Percentiles rank a stretch among this genome's conserved stretches.
phyloP scores from a whole-genome alignment of 1,140 invertebrate genomes.

The Hirudo medicinalis region DNA sequence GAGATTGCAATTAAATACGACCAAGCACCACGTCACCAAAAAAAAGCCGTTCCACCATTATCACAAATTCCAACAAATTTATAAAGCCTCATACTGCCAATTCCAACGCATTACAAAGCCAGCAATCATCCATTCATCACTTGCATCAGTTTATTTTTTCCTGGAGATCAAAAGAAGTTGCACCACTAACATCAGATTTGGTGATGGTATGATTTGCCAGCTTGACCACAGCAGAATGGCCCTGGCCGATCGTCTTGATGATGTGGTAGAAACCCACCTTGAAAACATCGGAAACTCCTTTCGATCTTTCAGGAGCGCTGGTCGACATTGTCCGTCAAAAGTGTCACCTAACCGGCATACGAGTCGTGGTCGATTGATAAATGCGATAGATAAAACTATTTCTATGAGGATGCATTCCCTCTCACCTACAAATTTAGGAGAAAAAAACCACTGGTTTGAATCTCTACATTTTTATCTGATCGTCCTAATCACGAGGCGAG shows the following conservation, averaged over 20 bases:
- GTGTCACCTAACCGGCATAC: background rate
- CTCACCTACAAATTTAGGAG: too few species aligned
- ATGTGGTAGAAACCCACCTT: conserved; percentile 83
- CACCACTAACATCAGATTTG: conserved; percentile 69
- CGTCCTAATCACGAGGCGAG: too few species aligned
- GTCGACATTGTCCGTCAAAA: background rate
- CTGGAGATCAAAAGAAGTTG: too few species aligned
- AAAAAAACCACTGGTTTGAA: too few species aligned
- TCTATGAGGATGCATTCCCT: background rate
- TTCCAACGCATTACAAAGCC: background rate
- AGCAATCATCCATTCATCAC: background rate
- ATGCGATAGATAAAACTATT: conserved; percentile 41
- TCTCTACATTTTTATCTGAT: too few species aligned
- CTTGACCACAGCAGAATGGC: conserved; percentile 91
- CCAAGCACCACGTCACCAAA: too few species aligned
- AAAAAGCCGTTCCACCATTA: too few species aligned
- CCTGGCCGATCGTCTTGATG: conserved; percentile 87
- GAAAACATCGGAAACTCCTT: background rate
- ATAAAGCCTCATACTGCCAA: too few species aligned
- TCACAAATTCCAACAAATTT: background rate
- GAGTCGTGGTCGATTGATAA: background rate
- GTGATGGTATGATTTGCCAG: conserved; percentile 81
- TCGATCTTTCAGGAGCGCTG: background rate
- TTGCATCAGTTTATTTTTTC: conserved; percentile 62
- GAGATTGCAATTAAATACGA: too few species aligned